phyloP scores from a whole-genome alignment of 1,140 invertebrate genomes.

The Sminthurides bifidus region DNA sequence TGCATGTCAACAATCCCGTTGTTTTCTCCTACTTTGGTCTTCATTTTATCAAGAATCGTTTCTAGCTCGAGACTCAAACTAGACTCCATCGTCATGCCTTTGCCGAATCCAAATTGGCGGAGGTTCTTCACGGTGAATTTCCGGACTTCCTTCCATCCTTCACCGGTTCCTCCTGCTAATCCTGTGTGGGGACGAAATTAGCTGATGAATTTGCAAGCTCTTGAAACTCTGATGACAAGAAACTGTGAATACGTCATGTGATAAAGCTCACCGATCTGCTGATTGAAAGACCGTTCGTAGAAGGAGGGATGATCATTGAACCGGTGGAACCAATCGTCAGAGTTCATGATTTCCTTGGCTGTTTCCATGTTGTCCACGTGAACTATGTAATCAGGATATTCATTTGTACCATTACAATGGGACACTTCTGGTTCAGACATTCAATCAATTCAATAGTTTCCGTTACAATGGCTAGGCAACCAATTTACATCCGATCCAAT shows the following conservation, averaged over 20 bases:
- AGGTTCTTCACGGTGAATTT: constrained; percentile 33
- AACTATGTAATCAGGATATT: too few relatives aligned
- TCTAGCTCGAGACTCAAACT: constrained; percentile 33
- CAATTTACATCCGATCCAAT: too few relatives aligned
- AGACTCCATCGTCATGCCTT: constrained; percentile 33
- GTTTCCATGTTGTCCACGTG: too few relatives aligned
- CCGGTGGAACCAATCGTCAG: too few relatives aligned
- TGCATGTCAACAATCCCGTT: neutral
- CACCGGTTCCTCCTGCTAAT: neutral
- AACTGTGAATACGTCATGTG: too few relatives aligned
- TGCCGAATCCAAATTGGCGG: constrained; percentile 36
- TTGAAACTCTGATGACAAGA: too few relatives aligned
- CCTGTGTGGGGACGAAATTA: neutral
- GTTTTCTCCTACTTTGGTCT: neutral
- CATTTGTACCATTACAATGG: too few relatives aligned
- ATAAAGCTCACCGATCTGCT: neutral
- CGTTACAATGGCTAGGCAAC: too few relatives aligned
- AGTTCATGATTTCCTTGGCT: neutral
- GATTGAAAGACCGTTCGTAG: neutral
- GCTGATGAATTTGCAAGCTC: neutral
- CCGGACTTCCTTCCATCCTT: constrained; percentile 31
- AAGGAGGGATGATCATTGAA: neutral
- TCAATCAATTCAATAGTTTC: too few relatives aligned
- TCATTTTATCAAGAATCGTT: neutral
- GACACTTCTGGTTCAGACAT: too few relatives aligned